phyloP scores from a whole-genome alignment of 2,797 vertebrate genomes.

The Euthynnus affinis region DNA sequence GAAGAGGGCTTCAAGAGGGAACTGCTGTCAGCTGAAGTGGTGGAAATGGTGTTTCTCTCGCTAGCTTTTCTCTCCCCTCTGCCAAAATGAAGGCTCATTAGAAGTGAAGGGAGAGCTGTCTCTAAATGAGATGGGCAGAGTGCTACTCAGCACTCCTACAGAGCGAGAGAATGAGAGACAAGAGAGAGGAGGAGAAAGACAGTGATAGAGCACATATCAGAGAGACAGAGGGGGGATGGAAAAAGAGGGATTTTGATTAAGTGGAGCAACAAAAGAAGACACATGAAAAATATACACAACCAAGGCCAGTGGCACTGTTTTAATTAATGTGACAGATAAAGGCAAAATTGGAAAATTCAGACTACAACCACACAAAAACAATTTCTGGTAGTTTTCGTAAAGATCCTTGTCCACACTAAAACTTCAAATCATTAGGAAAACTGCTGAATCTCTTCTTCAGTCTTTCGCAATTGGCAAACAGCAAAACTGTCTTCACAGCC shows the following conservation, averaged over 20 bases:
- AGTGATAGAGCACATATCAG: conserved; percentile 25
- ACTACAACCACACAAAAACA: neutral
- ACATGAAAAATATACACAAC: conserved; percentile 11
- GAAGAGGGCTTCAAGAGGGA: conserved; percentile 72
- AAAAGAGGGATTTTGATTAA: conserved; percentile 29
- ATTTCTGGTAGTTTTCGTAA: neutral
- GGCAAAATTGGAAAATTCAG: conserved; percentile 7
- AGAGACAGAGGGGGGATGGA: conserved; percentile 30
- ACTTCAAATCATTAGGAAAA: neutral
- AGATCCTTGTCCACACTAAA: neutral
- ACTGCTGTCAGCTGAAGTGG: conserved; percentile 77
- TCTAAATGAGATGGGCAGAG: conserved; percentile 79
- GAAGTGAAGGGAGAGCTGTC: conserved; percentile 77
- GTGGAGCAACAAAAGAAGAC: conserved; percentile 13
- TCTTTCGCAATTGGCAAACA: neutral
- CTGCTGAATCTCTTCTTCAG: neutral
- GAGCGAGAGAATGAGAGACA: conserved; percentile 44
- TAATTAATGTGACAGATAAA: neutral
- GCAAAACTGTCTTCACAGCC: no score
- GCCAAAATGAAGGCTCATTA: conserved; percentile 86
- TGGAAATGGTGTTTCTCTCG: conserved; percentile 70
- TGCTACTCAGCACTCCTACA: conserved; percentile 76
- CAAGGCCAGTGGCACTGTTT: conserved; percentile 8
- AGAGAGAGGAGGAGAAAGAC: conserved; percentile 38
- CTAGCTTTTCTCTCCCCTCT: conserved; percentile 69